Evolutionary conservation across 2,888 invertebrate species (phyloP).

Genomic region (Stictocephala bisonia): DNA sequence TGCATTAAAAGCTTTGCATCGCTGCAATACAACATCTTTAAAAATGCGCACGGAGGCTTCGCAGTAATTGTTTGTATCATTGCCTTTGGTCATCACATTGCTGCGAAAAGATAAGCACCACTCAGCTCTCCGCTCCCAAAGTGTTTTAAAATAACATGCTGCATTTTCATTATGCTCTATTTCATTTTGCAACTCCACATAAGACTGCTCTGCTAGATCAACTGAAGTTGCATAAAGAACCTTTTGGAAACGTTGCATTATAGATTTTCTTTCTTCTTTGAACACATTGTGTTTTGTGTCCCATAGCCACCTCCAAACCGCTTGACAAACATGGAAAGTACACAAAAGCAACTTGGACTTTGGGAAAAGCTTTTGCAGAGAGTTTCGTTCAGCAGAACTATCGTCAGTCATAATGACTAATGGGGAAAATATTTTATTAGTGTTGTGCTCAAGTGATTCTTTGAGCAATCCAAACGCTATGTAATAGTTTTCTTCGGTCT

Average conservation of each 20-base stretch:
- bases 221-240: conserved; percentile 13
- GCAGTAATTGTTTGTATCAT: conserved; percentile 28
- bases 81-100: conserved; percentile 27
- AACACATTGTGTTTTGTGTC: conserved; percentile 16
- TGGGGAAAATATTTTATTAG: conserved; percentile 20
- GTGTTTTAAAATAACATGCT: neutral
- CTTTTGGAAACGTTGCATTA: conserved; percentile 21
- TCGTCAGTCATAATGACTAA: conserved; percentile 33
- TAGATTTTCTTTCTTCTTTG: conserved; percentile 24
- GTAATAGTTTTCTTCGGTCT: conserved; percentile 27
- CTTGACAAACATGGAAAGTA: conserved; percentile 22
- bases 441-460: conserved; percentile 18
- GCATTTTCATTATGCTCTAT: conserved; percentile 2
- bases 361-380: conserved; percentile 18
- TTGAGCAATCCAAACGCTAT: conserved; percentile 18
- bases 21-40: conserved; percentile 20
- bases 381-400: conserved; percentile 34
- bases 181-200: conserved; percentile 14
- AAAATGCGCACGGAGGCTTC: conserved; percentile 29
- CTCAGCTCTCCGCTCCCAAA: conserved; percentile 16
- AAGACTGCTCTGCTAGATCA: conserved; percentile 2
- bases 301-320: conserved; percentile 26
- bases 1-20: conserved; percentile 32
- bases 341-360: conserved; percentile 25
- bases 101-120: conserved; percentile 31